These are phyloP conservation scores for Alectura lathami DNA, from an alignment of 2,113 vertebrate species.

Conservation along the genomic window DNA sequence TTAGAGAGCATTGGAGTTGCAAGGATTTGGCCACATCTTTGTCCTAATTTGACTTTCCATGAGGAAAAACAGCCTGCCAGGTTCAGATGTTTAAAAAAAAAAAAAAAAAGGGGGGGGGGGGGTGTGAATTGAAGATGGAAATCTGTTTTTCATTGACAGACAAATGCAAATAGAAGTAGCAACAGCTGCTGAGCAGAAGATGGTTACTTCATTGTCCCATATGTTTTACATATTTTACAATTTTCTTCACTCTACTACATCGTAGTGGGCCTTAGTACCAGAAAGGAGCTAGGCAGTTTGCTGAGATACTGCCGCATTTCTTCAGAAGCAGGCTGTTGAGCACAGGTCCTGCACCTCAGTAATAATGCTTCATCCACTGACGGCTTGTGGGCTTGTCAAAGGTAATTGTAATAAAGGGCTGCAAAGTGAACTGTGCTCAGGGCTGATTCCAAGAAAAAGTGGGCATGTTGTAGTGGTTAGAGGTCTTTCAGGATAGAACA, in stretches of 20 bases:
- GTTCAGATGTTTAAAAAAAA: not conserved
- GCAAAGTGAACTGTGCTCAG: not conserved
- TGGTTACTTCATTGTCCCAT: not conserved
- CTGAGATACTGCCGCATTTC: not conserved
- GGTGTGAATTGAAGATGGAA: not conserved
- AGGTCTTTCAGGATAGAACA: not conserved
- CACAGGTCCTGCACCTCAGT: not conserved
- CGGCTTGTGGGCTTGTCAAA: not conserved
- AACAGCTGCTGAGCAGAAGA: not conserved
- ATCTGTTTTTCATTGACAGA: not conserved
- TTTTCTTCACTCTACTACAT: not conserved
- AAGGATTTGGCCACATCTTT: not conserved
- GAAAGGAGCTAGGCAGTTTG: not conserved
- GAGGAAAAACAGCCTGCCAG: not conserved
- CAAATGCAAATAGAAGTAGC: not conserved
- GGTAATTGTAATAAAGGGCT: not conserved
- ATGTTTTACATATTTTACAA: not conserved
- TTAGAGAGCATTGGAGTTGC: not conserved
- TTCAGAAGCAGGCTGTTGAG: not conserved
- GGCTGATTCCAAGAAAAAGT: not conserved
- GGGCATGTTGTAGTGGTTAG: not conserved
- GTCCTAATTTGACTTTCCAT: not conserved
- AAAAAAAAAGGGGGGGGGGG: too few relatives aligned
- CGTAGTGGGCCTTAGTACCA: not conserved
- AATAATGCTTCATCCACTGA: not conserved